A percentile compares a stretch with the other conserved stretches of the same genome.
Conservation (phyloP, 1,140 invertebrate genomes). For the Fragariocoptes setiger region DNA sequence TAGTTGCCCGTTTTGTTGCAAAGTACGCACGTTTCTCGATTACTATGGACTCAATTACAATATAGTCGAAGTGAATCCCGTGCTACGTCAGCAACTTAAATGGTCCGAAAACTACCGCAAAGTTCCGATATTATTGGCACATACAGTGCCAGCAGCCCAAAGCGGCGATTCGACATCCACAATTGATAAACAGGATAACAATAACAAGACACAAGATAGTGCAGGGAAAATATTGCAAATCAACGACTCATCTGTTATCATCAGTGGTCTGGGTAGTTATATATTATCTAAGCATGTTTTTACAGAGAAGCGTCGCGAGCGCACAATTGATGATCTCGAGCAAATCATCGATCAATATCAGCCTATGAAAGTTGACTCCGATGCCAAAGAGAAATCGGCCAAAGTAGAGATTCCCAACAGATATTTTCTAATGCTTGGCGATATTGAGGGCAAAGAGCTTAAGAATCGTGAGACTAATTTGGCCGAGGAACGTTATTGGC, state of each 20-base stretch:
- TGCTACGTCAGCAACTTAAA: slow-evolving; percentile 54
- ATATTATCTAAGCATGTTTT: slow-evolving; percentile 23
- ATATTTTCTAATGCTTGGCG: slow-evolving; percentile 68
- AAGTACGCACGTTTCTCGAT: slow-evolving; percentile 68
- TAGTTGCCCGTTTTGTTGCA: slow-evolving; percentile 94
- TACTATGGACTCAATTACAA: slow-evolving; percentile 77
- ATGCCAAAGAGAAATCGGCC: slow-evolving; percentile 29
- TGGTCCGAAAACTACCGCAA: slow-evolving; percentile 70
- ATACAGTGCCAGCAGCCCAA: slow-evolving; percentile 15
- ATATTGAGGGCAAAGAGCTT: slow-evolving; percentile 13
- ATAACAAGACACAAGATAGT: not conserved
- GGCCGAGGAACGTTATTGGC: slow-evolving; percentile 55
- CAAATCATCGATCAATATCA: slow-evolving; percentile 34
- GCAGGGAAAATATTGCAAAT: slow-evolving; percentile 37
- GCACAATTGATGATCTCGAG: slow-evolving; percentile 28
- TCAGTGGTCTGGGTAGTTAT: slow-evolving; percentile 50
- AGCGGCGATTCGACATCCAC: not conserved
- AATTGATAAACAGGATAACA: not conserved
- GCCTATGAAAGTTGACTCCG: slow-evolving; percentile 22
- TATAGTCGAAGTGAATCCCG: slow-evolving; percentile 81
- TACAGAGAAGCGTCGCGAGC: slow-evolving; percentile 14
- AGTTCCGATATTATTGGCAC: slow-evolving; percentile 62
- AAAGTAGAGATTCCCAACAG: slow-evolving; percentile 54
- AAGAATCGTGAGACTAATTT: not conserved
- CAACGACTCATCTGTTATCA: slow-evolving; percentile 71